These are phyloP conservation scores for Pocillopora verrucosa DNA, from an alignment of 64 coral and sea anemone species.

Conservation along the genomic window DNA sequence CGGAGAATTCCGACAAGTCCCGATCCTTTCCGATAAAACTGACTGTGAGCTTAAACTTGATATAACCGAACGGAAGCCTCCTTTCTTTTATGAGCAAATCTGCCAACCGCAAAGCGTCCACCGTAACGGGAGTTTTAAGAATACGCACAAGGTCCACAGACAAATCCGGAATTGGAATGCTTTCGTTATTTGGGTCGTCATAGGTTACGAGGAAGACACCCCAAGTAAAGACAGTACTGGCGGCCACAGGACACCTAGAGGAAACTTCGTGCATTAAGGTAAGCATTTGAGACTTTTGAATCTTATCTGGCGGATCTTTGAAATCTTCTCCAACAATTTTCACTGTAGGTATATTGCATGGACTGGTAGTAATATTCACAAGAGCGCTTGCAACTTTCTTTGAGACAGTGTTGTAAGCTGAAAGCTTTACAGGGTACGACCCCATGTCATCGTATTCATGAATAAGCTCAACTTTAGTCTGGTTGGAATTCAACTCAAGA, in stretches of 20 bases:
- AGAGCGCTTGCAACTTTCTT: neutral
- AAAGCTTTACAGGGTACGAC: conserved; percentile 32
- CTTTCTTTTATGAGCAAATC: conserved; percentile 58
- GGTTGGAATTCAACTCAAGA: conserved; percentile 8
- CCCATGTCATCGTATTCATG: conserved; percentile 58
- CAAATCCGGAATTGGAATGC: conserved; percentile 37
- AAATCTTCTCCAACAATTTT: conserved; percentile 64
- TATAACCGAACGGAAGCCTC: conserved; percentile 61
- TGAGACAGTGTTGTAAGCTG: conserved; percentile 61
- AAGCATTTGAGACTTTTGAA: conserved; percentile 68
- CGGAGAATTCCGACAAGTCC: conserved; percentile 51
- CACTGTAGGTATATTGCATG: conserved; percentile 66
- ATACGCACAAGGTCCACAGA: conserved; percentile 1
- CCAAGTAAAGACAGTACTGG: conserved; percentile 72
- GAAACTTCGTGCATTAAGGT: conserved; percentile 30
- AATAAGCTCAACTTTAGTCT: conserved; percentile 7
- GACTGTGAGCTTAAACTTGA: conserved; percentile 63
- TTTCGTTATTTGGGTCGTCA: conserved; percentile 38
- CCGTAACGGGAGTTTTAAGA: conserved; percentile 18
- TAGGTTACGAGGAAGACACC: conserved; percentile 39
- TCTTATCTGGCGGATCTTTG: conserved; percentile 30
- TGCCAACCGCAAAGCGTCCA: conserved; percentile 18
- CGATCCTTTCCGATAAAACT: conserved; percentile 59
- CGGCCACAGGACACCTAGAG: conserved; percentile 72
- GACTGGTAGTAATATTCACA: conserved; percentile 52